Evolutionary conservation across 1,140 invertebrate genomes (phyloP).

Genomic region (Saxidomus purpurata): DNA sequence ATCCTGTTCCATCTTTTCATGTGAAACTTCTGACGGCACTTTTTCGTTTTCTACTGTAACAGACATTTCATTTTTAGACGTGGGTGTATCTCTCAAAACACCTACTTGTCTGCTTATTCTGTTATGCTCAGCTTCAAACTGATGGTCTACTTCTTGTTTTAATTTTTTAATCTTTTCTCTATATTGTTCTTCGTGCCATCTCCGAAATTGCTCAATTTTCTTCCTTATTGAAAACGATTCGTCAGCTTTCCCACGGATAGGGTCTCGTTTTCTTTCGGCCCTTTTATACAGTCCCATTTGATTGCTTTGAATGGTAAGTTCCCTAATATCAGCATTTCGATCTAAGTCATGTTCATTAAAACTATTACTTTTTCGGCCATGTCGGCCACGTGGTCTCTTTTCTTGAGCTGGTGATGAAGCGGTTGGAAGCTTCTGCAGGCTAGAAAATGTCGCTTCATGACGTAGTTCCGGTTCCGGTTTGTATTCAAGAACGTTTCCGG

Average conservation of each 20-base stretch:
- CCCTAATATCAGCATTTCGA: slow-evolving; percentile 52
- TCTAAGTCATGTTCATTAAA: slow-evolving; percentile 67
- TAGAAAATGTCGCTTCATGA: slow-evolving; percentile 68
- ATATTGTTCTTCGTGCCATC: slow-evolving; percentile 79
- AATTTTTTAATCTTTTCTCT: slow-evolving; percentile 74
- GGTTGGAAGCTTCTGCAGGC: slow-evolving; percentile 66
- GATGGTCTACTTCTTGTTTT: slow-evolving; percentile 72
- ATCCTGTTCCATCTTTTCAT: slow-evolving; percentile 58
- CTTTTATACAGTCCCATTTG: slow-evolving; percentile 75
- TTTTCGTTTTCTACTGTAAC: slow-evolving; percentile 49
- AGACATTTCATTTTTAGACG: slow-evolving; percentile 53
- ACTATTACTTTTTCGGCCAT: slow-evolving; percentile 58
- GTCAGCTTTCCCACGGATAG: slow-evolving; percentile 55
- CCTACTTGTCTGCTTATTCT: slow-evolving; percentile 58
- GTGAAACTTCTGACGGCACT: slow-evolving; percentile 63
- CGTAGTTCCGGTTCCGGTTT: slow-evolving; percentile 54
- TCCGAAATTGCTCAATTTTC: slow-evolving; percentile 79
- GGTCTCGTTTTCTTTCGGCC: slow-evolving; percentile 61
- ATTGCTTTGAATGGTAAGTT: slow-evolving; percentile 72
- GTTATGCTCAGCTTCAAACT: slow-evolving; percentile 68
- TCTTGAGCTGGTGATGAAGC: slow-evolving; percentile 69
- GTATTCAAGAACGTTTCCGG: slow-evolving; percentile 70
- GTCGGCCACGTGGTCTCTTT: slow-evolving; percentile 60
- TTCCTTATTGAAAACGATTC: slow-evolving; percentile 77
- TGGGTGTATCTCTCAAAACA: slow-evolving; percentile 45